Conservation (phyloP, 2,113 vertebrate genomes). For the Varanus komodoensis region DNA sequence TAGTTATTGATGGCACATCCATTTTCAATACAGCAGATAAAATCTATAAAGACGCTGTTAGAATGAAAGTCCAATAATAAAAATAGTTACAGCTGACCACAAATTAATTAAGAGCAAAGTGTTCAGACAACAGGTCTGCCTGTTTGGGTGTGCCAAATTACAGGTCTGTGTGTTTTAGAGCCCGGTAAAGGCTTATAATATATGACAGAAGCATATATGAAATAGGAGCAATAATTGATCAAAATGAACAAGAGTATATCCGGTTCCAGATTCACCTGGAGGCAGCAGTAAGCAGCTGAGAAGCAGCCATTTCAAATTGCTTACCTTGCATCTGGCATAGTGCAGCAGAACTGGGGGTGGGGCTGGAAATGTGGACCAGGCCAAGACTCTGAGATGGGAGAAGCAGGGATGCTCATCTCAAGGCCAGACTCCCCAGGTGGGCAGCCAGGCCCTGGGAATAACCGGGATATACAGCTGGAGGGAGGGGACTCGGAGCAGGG, state of each 20-base stretch:
- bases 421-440: too few relatives aligned
- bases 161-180: background rate
- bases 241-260: background rate
- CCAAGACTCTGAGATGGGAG: too few relatives aligned
- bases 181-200: background rate
- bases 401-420: too few relatives aligned
- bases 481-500: too few relatives aligned
- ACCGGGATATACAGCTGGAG: too few relatives aligned
- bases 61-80: background rate
- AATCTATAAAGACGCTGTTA: background rate
- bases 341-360: too few relatives aligned
- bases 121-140: background rate
- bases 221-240: background rate
- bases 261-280: background rate
- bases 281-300: background rate
- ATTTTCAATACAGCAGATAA: background rate
- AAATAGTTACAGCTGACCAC: background rate
- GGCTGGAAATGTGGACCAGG: too few relatives aligned
- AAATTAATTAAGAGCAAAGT: background rate
- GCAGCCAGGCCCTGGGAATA: too few relatives aligned
- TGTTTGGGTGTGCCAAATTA: background rate
- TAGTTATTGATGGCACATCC: background rate
- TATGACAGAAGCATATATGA: background rate
- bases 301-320: too few relatives aligned
- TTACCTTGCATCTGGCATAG: too few relatives aligned